Base-by-base conservation (phyloP, 2,888 invertebrate genomes). In the Diogma glabrata region DNA sequence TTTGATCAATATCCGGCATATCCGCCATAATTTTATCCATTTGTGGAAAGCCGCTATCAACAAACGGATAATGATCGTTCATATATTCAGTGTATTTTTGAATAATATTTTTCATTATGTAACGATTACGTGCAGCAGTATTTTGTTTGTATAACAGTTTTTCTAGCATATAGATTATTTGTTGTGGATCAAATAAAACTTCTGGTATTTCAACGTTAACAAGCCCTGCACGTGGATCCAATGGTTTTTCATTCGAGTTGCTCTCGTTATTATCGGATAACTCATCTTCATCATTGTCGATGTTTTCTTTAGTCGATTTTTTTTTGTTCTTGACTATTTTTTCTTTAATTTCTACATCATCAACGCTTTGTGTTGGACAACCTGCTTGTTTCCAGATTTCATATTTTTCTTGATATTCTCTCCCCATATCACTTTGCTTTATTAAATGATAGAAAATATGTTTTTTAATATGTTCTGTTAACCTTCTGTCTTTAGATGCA, bases 151-250 rank as follows among this genome's bases (percentile, higher is more conserved):
- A 71, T 65, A 75, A 69, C 51, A 75, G 62, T 2, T 67, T 62
- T 3, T 73, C 65, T 40, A 88, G 62, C 57, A 77, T 67, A 3
- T 68, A 63, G 0, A 76, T 75, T 5, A 90, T 66, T 43, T 70
- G 63, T 22, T 66, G 61, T 0, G 81, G 75, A 57, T 84, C 77
- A 28, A 87, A 80, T 8, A 77, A 75, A 49, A 91, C 67, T 57
- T 81, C 77, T 0, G 83, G 77, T 56, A 91, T 75, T 46, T 74
- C 72, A 4, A 87, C 87, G 68, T 87, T 75, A 1, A 89, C 84
- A 51, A 77, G 75, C 0, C 90, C 91, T 3, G 90, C 90, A 46
- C 90, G 74, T 0, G 89, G 89, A 74, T 91, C 91, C 17, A 82
- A 61, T 8, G 56, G 46, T 16, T 46, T 46, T 23, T 46, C 24